Evolutionary conservation across 2,888 invertebrate genomes (phyloP), one percentile per base, ranked within the genome.

Genomic region (Lithophane ornitopus): DNA sequence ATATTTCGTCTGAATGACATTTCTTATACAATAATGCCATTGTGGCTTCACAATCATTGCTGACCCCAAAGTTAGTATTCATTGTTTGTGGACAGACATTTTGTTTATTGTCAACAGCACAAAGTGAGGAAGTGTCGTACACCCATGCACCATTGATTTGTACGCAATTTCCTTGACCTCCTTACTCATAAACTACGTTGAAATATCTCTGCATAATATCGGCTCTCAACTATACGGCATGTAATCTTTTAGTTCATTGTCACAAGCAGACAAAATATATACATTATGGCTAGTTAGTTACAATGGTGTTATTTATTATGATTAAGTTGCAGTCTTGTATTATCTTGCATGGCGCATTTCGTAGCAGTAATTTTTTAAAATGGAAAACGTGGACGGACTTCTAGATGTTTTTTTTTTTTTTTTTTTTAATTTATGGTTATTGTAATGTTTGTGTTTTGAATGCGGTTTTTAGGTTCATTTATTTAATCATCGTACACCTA

Each of bases 71-170:
- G 68, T 74, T 62, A 74, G 71, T 76, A 67, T 52, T 75, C 87
- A 86, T 87, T 86, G 86, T 87, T 70, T 69, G 39, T 70, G 68
- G 58, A 59, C 85, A 22, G 74, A 52, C 67, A 65, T 79, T 84
- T 82, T 82, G 90, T 86, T 89, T 90, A 92, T 94, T 94, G 93
- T 93, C 86, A 87, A 85, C 80, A 84, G 89, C 82, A 93, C 93
- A 94, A 94, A 93, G 93, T 88, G 83, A 89, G 94, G 94, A 94
- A 94, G 92, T 91, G 85, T 88, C 87, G 74, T 59, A 84, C 86
- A 88, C 88, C 87, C 87, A 86, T 87, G 87, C 86, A 84, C 85
- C 88, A 91, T 88, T 88, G 88, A 78, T 84, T 85, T 80, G 77
- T 84, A 71, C 80, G 70, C 84, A 70, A 82, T 86, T 85, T 78